A percentile compares a stretch with the other conserved stretches of the same genome.
phyloP scores from a whole-genome alignment of 2,888 invertebrate genomes.

The Hydrotaea cyrtoneurina region DNA sequence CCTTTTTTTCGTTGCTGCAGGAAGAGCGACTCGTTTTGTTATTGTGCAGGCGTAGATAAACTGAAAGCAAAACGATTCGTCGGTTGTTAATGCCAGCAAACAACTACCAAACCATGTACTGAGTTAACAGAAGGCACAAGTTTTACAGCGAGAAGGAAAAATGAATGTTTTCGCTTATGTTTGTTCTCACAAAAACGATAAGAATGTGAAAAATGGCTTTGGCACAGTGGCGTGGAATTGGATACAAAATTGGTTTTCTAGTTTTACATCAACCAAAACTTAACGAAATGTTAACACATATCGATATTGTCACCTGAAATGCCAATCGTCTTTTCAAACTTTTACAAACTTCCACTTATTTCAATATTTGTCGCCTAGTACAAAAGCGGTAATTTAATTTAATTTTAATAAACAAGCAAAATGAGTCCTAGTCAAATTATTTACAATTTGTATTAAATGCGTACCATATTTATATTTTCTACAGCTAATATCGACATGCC shows the following conservation, averaged over 20 bases:
- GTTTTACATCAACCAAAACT: neutral
- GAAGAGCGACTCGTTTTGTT: slow-evolving; percentile 30
- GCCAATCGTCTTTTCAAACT: no score
- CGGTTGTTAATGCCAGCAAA: slow-evolving; percentile 45
- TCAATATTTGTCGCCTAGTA: no score
- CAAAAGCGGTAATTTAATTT: no score
- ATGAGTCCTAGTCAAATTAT: no score
- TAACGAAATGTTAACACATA: no score
- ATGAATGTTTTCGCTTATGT: slow-evolving; percentile 11
- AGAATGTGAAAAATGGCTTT: neutral
- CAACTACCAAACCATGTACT: slow-evolving; percentile 45
- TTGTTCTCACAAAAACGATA: neutral
- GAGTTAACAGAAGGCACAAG: slow-evolving; percentile 52
- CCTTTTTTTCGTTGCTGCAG: neutral
- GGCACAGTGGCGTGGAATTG: slow-evolving; percentile 10
- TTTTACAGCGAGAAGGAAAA: slow-evolving; percentile 9
- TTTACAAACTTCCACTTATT: no score
- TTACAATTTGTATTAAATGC: no score
- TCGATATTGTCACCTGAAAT: no score
- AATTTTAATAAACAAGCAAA: no score
- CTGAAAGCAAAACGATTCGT: slow-evolving; percentile 32
- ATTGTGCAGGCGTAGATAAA: slow-evolving; percentile 28
- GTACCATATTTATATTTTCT: no score
- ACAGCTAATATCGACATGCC: no score
- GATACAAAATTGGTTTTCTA: neutral